Evolutionary conservation across 2,113 vertebrate species (phyloP).

Genomic region (Telmatochromis brichardi): DNA sequence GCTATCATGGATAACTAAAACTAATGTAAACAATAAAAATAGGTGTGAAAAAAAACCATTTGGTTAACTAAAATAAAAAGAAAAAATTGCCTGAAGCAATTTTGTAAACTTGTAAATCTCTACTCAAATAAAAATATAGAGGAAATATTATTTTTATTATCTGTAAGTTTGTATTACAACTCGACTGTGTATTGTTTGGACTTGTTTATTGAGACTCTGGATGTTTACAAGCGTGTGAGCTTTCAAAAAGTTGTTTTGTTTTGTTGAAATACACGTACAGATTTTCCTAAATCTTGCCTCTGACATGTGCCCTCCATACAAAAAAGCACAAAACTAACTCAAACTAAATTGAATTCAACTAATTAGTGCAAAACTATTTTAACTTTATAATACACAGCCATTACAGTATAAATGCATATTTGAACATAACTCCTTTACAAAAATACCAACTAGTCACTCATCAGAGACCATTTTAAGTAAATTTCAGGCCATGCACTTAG

Average conservation of each 20-base stretch:
- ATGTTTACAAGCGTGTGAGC: neutral
- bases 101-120: neutral
- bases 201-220: neutral
- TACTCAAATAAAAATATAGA: neutral
- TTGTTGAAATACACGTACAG: neutral
- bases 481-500: neutral
- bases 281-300: neutral
- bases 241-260: neutral
- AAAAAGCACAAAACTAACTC: neutral
- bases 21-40: neutral
- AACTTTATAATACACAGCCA: neutral
- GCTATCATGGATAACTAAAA: neutral
- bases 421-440: neutral
- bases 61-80: neutral
- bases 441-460: neutral
- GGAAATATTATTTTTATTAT: neutral
- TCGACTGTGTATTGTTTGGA: neutral
- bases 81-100: neutral
- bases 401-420: neutral
- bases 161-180: neutral
- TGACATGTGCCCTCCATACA: neutral
- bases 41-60: neutral
- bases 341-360: neutral
- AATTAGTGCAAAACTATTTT: neutral
- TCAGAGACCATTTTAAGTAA: neutral